Conservation (phyloP, 2,797 vertebrate genomes). For the Dendrocincla fuliginosa region DNA sequence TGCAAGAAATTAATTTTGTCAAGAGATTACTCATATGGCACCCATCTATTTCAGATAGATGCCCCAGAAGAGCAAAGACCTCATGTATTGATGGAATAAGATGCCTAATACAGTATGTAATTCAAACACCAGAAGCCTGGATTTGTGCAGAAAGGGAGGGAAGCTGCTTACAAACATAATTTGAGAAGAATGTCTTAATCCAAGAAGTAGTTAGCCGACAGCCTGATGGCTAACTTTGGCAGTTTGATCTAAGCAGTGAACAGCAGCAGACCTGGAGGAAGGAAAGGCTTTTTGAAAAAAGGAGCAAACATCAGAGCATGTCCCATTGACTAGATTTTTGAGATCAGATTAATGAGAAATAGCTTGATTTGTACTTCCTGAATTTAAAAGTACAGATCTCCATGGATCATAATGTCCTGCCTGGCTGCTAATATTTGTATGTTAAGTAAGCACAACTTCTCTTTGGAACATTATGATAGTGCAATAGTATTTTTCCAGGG, state of each 20-base stretch:
- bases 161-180: neutral
- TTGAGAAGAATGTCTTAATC: slow-evolving; percentile 21
- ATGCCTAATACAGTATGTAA: neutral
- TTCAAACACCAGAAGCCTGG: neutral
- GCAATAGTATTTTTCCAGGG: neutral
- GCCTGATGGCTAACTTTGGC: neutral
- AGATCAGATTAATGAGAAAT: slow-evolving; percentile 61
- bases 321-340: neutral
- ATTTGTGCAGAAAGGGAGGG: neutral
- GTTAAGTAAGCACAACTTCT: neutral
- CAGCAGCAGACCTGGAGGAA: neutral
- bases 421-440: neutral
- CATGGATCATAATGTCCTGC: neutral
- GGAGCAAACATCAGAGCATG: neutral
- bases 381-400: slow-evolving; percentile 57
- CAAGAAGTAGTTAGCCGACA: slow-evolving; percentile 2
- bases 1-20: neutral
- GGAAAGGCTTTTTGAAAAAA: neutral
- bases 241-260: neutral
- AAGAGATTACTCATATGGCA: slow-evolving; percentile 26
- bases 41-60: neutral
- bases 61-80: neutral
- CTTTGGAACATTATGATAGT: neutral
- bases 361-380: slow-evolving; percentile 55
- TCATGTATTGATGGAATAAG: neutral